A percentile compares a stretch with the other conserved stretches of the same genome.
Conservation (phyloP, 2,797 vertebrate genomes). For the Lagorchestes hirsutus region DNA sequence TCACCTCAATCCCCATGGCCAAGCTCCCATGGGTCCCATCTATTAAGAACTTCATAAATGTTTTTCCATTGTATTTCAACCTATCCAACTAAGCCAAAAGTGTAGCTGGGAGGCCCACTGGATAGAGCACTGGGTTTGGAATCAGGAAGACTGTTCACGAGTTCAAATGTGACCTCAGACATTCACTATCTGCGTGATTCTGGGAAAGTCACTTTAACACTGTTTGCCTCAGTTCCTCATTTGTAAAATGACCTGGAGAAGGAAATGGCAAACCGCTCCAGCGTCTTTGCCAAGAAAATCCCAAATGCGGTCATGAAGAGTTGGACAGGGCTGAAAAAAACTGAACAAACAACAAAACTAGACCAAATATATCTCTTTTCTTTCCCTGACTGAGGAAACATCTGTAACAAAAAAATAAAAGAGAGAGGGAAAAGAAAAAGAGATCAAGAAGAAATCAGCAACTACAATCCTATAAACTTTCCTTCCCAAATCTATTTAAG, state of each 20-base stretch:
- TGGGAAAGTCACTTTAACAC: background rate
- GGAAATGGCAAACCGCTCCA: background rate
- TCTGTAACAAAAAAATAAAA: background rate
- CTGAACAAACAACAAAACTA: background rate
- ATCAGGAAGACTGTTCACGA: background rate
- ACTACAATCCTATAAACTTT: background rate
- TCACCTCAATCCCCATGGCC: background rate
- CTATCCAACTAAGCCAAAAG: background rate
- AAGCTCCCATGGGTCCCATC: background rate
- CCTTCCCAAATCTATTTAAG: background rate
- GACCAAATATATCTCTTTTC: background rate
- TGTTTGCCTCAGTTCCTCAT: background rate
- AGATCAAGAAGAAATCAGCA: background rate
- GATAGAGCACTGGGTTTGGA: background rate
- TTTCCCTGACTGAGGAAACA: background rate
- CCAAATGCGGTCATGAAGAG: background rate
- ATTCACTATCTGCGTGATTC: background rate
- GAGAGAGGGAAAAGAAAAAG: background rate
- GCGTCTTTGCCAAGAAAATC: background rate
- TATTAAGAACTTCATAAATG: background rate
- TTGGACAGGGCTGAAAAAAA: background rate
- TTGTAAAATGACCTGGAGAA: background rate
- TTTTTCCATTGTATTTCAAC: background rate
- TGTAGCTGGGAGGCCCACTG: background rate
- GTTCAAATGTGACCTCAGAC: background rate